These are phyloP conservation scores for Eptesicus fuscus DNA, from an alignment of 2,113 vertebrate species.

Conservation along the genomic window DNA sequence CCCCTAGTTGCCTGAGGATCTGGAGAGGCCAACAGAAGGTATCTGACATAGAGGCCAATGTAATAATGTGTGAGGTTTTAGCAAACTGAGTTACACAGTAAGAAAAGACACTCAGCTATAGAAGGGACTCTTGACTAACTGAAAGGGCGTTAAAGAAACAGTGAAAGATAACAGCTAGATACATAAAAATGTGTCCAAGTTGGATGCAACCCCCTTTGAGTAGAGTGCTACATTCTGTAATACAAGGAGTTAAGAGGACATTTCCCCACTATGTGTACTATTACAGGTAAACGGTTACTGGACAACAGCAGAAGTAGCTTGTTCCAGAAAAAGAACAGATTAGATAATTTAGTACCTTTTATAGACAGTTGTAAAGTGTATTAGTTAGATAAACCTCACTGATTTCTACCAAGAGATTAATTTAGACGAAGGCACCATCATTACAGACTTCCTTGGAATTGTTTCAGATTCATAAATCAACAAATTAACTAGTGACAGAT, in stretches of 20 bases:
- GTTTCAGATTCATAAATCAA: conserved; percentile 51
- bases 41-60: background rate
- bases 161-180: background rate
- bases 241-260: background rate
- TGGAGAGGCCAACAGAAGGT: background rate
- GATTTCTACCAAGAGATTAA: conserved; percentile 53
- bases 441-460: conserved; percentile 44
- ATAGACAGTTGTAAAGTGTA: conserved; percentile 28
- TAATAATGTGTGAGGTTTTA: background rate
- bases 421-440: conserved; percentile 50
- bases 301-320: background rate
- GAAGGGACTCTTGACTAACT: background rate
- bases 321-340: conserved; percentile 30
- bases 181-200: background rate
- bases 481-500: conserved; percentile 60
- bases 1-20: too few species aligned
- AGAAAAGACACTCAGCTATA: background rate
- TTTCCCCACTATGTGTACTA: background rate
- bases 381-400: conserved; percentile 52
- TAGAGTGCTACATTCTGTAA: background rate
- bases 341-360: conserved; percentile 49
- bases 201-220: background rate
- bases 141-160: background rate
- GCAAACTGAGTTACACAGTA: background rate
- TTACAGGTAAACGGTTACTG: background rate